Evolutionary conservation across 2,113 vertebrate genomes (phyloP).

Genomic region (Edolisoma coerulescens): DNA sequence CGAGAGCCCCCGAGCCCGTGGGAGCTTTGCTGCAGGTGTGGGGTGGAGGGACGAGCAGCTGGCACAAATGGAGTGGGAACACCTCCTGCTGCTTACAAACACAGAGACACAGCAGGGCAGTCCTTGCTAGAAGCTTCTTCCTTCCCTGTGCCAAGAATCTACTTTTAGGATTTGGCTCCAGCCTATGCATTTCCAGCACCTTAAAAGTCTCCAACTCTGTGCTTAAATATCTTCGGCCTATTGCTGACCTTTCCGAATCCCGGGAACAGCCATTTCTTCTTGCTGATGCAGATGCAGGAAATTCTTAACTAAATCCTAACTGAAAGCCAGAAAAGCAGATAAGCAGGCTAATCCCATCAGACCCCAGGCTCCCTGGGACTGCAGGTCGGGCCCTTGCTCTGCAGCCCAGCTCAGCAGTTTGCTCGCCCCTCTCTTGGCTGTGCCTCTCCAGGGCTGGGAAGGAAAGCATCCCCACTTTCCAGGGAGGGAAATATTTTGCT

Average conservation of each 20-base stretch:
- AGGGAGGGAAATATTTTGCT: neutral
- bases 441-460: neutral
- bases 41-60: neutral
- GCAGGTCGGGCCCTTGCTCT: neutral
- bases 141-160: neutral
- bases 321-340: constrained; percentile 45
- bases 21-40: neutral
- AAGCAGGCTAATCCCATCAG: constrained; percentile 54
- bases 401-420: constrained; percentile 64
- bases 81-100: neutral
- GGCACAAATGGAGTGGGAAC: neutral
- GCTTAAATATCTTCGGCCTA: constrained; percentile 41
- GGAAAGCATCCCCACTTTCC: neutral
- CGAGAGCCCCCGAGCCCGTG: fast-evolving
- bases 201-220: constrained; percentile 21
- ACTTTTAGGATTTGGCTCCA: neutral
- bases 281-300: constrained; percentile 49
- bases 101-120: neutral
- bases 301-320: constrained; percentile 55
- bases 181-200: neutral
- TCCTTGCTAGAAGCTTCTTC: neutral
- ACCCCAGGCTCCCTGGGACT: neutral
- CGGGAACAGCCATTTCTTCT: neutral
- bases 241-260: constrained; percentile 2
- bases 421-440: neutral